phyloP scores from a whole-genome alignment of 2,113 vertebrate genomes.

The Sula dactylatra region DNA sequence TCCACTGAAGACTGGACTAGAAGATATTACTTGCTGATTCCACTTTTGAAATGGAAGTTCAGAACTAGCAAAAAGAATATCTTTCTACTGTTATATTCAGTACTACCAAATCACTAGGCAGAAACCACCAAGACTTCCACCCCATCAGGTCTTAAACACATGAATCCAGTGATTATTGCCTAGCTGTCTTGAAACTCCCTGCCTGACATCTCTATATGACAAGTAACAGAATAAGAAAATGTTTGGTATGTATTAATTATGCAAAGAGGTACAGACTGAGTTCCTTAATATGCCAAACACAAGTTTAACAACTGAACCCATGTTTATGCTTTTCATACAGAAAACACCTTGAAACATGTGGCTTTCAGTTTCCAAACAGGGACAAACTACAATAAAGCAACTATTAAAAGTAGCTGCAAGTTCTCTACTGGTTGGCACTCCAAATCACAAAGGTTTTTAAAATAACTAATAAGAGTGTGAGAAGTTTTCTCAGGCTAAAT shows the following conservation, averaged over 20 bases:
- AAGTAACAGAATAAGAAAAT: not conserved
- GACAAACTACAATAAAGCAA: not conserved
- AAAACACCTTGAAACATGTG: not conserved
- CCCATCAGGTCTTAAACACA: not conserved
- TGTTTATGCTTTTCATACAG: not conserved
- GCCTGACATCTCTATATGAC: not conserved
- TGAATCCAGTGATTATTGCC: not conserved
- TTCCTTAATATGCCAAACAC: not conserved
- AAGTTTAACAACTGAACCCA: not conserved
- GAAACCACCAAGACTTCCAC: not conserved
- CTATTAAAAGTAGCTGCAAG: not conserved
- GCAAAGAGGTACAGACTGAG: not conserved
- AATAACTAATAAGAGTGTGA: not conserved
- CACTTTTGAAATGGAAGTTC: not conserved
- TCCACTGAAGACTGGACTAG: not conserved
- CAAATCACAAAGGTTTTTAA: not conserved
- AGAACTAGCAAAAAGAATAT: not conserved
- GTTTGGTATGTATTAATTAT: not conserved
- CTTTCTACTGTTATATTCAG: not conserved
- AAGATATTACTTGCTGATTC: not conserved
- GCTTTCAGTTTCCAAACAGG: not conserved
- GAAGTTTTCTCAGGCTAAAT: not conserved
- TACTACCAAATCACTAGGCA: not conserved
- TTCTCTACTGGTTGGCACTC: not conserved
- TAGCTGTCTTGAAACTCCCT: not conserved